These are phyloP conservation scores for Netelia fuscicornis DNA, from an alignment of 2,888 invertebrate genomes.

Conservation along the genomic window DNA sequence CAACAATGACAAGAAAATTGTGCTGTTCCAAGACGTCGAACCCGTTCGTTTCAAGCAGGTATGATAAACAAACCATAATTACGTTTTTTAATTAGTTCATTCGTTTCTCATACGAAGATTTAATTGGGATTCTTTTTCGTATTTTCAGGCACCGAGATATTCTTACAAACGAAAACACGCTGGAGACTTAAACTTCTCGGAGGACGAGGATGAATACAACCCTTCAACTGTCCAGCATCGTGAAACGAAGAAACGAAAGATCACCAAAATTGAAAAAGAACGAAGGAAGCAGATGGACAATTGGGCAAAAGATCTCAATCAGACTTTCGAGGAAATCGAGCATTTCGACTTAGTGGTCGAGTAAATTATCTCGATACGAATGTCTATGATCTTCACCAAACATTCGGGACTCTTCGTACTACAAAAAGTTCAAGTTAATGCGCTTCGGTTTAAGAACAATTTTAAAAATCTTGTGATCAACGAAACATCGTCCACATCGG, in stretches of 20 bases:
- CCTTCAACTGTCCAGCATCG: constrained; percentile 17
- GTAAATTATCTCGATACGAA: constrained; percentile 55
- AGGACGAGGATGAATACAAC: constrained; percentile 63
- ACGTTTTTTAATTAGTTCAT: background rate
- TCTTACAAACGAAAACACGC: constrained; percentile 79
- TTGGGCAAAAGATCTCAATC: constrained; percentile 78
- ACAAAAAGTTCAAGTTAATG: background rate
- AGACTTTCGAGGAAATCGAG: constrained; percentile 80
- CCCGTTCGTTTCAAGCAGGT: constrained; percentile 79
- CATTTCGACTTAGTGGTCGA: constrained; percentile 79
- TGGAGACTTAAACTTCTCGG: constrained; percentile 63
- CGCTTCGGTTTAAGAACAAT: too few species aligned
- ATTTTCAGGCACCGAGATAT: constrained; percentile 77
- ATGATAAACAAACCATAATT: constrained; percentile 11
- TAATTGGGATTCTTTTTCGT: background rate
- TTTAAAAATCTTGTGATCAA: background rate
- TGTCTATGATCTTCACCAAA: background rate
- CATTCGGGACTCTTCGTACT: background rate
- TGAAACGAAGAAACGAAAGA: constrained; percentile 67
- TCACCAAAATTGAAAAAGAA: constrained; percentile 69
- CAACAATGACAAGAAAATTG: constrained; percentile 34
- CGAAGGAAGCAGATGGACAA: constrained; percentile 72
- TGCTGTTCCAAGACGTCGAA: constrained; percentile 77
- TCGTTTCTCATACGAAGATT: constrained; percentile 1
- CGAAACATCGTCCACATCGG: background rate